Percentiles rank a stretch among this genome's conserved stretches.
phyloP scores from a whole-genome alignment of 2,113 vertebrate species.

The Hipposideros armiger region DNA sequence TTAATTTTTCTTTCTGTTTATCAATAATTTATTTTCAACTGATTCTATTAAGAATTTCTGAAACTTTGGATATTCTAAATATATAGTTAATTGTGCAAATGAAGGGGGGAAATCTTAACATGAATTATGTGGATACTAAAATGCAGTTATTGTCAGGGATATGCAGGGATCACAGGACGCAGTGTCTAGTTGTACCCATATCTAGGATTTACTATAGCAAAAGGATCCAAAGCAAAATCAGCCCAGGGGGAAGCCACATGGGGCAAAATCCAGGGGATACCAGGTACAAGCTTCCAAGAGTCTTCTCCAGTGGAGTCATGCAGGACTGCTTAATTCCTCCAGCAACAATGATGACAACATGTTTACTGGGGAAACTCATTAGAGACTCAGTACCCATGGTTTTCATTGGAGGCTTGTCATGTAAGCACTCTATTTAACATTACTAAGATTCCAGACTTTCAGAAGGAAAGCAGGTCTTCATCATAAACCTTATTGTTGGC shows the following conservation, averaged over 20 bases:
- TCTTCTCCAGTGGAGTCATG: neutral
- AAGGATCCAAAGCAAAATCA: conserved; percentile 3
- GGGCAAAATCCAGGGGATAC: neutral
- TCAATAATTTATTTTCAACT: conserved; percentile 51
- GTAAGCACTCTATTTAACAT: neutral
- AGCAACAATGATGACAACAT: neutral
- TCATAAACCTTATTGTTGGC: neutral
- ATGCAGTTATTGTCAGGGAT: neutral
- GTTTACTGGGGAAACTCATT: neutral
- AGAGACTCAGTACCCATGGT: neutral
- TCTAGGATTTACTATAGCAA: neutral
- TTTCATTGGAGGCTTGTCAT: conserved; percentile 2
- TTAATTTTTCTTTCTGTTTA: neutral
- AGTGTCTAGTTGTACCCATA: neutral
- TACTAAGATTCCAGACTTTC: neutral
- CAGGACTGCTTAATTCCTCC: neutral
- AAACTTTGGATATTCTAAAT: conserved; percentile 29
- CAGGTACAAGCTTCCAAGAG: neutral
- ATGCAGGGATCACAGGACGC: neutral
- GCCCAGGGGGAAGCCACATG: neutral
- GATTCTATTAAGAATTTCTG: conserved; percentile 34
- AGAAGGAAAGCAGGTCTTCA: neutral
- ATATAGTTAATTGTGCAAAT: neutral
- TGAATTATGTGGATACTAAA: conserved; percentile 14
- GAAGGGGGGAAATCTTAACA: neutral